phyloP scores from a whole-genome alignment of 2,888 invertebrate species.

The Cetonia aurata region DNA sequence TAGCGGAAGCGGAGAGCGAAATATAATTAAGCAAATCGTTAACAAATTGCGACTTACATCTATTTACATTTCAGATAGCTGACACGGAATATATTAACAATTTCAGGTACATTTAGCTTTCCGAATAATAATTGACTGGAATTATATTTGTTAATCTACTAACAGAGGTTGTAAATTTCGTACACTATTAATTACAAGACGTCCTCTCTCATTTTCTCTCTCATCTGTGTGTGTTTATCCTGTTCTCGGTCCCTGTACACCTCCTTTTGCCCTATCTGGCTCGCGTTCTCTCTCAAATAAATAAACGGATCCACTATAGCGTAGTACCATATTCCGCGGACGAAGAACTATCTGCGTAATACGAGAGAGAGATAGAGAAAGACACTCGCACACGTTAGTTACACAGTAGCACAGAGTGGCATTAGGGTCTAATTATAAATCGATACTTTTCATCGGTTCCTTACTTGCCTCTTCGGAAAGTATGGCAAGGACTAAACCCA shows the following conservation, averaged over 20 bases:
- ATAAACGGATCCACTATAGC: conserved; percentile 26
- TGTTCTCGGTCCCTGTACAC: neutral
- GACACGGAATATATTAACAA: conserved; percentile 40
- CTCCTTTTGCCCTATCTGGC: conserved; percentile 13
- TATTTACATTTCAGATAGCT: conserved; percentile 40
- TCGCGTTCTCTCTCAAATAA: conserved; percentile 28
- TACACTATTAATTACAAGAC: conserved; percentile 41
- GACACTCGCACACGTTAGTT: conserved; percentile 8
- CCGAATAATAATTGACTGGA: conserved; percentile 40
- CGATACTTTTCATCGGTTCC: conserved; percentile 65
- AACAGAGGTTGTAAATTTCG: conserved; percentile 40
- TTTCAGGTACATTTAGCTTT: conserved; percentile 41
- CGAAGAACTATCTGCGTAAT: neutral
- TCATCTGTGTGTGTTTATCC: neutral
- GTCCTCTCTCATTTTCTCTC: conserved; percentile 1
- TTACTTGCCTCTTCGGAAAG: conserved; percentile 64
- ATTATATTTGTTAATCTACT: conserved; percentile 42
- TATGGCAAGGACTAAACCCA: conserved; percentile 60
- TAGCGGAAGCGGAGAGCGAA: conserved; percentile 22
- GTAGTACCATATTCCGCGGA: conserved; percentile 34
- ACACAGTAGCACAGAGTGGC: conserved; percentile 23
- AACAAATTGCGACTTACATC: conserved; percentile 41
- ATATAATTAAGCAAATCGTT: conserved; percentile 41
- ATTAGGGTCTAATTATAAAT: conserved; percentile 62
- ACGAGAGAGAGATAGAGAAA: conserved; percentile 10